Percentiles rank a stretch among this genome's conserved stretches.
phyloP scores from a whole-genome alignment of 2,113 vertebrate species.

The Eudyptes chrysolophus region DNA sequence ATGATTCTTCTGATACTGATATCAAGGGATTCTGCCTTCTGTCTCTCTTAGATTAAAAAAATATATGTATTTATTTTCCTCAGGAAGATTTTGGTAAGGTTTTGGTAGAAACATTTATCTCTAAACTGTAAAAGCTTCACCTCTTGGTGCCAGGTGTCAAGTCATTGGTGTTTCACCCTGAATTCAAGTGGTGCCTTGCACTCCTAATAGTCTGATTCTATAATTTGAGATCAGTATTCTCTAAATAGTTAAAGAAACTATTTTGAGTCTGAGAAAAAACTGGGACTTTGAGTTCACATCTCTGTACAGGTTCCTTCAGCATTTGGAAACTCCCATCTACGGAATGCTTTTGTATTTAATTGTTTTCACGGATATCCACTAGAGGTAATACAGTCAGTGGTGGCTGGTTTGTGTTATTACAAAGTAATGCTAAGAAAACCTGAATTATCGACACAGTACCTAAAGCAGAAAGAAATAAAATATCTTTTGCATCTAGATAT shows the following conservation, averaged over 20 bases:
- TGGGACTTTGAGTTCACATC: background rate
- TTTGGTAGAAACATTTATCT: background rate
- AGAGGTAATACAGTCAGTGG: background rate
- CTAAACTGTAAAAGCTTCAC: background rate
- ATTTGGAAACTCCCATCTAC: background rate
- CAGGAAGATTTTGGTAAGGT: background rate
- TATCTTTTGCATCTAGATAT: background rate
- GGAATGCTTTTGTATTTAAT: background rate
- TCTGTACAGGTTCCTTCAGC: background rate
- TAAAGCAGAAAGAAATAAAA: background rate
- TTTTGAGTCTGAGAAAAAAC: background rate
- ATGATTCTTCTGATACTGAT: background rate
- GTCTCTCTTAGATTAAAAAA: background rate
- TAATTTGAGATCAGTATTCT: background rate
- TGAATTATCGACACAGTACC: background rate
- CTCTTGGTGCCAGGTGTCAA: background rate
- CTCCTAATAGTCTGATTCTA: background rate
- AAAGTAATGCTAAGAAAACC: background rate
- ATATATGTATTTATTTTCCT: background rate
- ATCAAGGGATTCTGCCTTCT: background rate
- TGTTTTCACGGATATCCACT: background rate
- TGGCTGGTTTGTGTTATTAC: background rate
- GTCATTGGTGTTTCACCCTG: background rate
- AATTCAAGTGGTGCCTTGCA: background rate
- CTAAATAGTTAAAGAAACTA: background rate